Evolutionary conservation across 2,888 invertebrate genomes (phyloP), one percentile per base, ranked within the genome.

Genomic region (Ethmia dodecea): DNA sequence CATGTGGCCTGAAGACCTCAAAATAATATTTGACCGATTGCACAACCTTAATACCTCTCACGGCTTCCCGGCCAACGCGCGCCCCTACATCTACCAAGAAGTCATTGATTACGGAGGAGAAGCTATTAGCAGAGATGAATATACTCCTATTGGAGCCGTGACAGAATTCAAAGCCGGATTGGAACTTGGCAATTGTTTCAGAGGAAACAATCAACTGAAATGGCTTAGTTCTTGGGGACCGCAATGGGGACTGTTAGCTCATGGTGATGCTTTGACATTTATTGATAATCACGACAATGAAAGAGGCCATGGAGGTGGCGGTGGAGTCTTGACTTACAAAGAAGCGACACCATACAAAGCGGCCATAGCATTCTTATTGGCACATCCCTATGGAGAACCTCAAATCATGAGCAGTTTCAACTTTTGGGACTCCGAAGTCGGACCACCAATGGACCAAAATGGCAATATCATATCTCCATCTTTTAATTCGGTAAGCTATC

Each of bases 231-330:
- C 60, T 39, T 92, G 91, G 84, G 92, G 93, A 20, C 70, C 88
- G 0, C 75, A 61, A 5, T 94, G 94, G 93, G 89, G 88, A 8
- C 78, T 93, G 13, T 47, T 91, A 2, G 75, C 86, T 0, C 64
- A 70, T 28, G 55, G 51, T 26, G 75, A 89, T 39, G 88, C 93
- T 0, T 55, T 94, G 0, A 90, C 91, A 1, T 94, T 94, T 59
- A 88, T 94, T 13, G 94, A 94, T 55, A 95, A 95, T 70, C 95
- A 95, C 58, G 95, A 95, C 64, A 93, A 92, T 50, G 93, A 94
- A 47, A 87, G 94, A 55, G 90, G 90, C 3, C 89, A 89, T 37
- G 89, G 87, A 0, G 87, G 84, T 3, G 88, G 84, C 1, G 87
- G 87, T 2, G 75, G 70, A 10, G 75, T 91, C 10, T 73, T 92